A percentile compares a stretch with the other conserved stretches of the same genome.
Evolutionary conservation across 2,113 vertebrate genomes (phyloP).

Genomic region (human): DNA sequence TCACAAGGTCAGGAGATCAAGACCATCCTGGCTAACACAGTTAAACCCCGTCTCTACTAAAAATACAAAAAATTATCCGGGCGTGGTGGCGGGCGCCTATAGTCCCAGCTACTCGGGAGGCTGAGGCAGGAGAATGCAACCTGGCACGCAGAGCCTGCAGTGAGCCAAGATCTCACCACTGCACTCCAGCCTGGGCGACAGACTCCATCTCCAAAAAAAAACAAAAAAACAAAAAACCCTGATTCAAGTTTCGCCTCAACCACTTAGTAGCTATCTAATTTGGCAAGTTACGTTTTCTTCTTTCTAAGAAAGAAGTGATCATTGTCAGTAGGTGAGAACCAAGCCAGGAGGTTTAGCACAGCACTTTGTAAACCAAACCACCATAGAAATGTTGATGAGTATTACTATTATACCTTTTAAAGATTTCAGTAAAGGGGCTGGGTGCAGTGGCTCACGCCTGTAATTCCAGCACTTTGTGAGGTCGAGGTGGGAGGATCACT

Average conservation of each 20-base stretch:
- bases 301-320: background rate
- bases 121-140: too few relatives aligned
- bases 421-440: background rate
- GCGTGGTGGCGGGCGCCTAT: too few relatives aligned
- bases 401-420: background rate
- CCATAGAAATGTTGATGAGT: background rate
- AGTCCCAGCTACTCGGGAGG: too few relatives aligned
- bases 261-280: background rate
- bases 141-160: too few relatives aligned
- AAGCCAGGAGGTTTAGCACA: background rate
- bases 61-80: too few relatives aligned
- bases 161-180: too few relatives aligned
- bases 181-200: too few relatives aligned
- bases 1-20: too few relatives aligned
- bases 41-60: too few relatives aligned
- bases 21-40: too few relatives aligned
- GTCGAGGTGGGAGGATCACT: fast-evolving
- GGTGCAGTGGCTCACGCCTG: background rate
- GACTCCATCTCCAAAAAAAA: too few relatives aligned
- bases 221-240: background rate
- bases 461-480: too few relatives aligned
- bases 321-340: background rate
- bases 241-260: background rate
- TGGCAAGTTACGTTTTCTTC: background rate
- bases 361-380: background rate